These are phyloP conservation scores for Bhutanitis thaidina DNA, from an alignment of 2,888 invertebrate genomes.

Conservation along the genomic window DNA sequence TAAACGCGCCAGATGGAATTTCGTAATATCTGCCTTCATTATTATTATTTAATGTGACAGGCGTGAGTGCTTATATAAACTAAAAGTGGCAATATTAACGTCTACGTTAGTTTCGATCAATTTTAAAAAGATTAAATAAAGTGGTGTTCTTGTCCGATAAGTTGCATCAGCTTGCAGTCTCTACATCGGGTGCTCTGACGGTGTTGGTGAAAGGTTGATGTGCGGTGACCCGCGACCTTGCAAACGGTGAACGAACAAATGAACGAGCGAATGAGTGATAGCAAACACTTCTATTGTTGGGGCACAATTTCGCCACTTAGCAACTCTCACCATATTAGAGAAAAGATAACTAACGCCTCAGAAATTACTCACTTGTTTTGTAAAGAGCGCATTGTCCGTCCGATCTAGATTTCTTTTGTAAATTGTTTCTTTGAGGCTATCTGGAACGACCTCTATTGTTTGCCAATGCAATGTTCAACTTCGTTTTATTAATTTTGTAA, in stretches of 20 bases:
- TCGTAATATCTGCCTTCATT: too few species aligned
- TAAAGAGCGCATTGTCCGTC: slow-evolving; percentile 67
- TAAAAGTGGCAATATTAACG: too few species aligned
- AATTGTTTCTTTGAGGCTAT: slow-evolving; percentile 46
- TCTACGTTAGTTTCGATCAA: too few species aligned
- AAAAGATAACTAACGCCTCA: slow-evolving; percentile 60
- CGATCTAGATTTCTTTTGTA: slow-evolving; percentile 66
- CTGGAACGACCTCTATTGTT: slow-evolving; percentile 43
- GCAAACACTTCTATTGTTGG: slow-evolving; percentile 52
- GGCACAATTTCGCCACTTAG: slow-evolving; percentile 66
- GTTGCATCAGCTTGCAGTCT: not conserved
- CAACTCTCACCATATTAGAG: slow-evolving; percentile 62
- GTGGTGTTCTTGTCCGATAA: too few species aligned
- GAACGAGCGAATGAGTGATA: slow-evolving; percentile 31
- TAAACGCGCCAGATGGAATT: too few species aligned
- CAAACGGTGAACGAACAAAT: slow-evolving; percentile 26
- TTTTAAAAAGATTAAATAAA: too few species aligned
- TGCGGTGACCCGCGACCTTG: slow-evolving; percentile 54
- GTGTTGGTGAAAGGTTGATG: slow-evolving; percentile 57
- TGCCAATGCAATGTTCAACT: slow-evolving; percentile 20
- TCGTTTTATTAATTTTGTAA: slow-evolving; percentile 21
- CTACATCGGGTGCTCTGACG: not conserved
- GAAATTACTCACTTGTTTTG: slow-evolving; percentile 66
- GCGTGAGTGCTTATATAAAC: too few species aligned
- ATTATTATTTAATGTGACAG: too few species aligned